Evolutionary conservation across 1,140 invertebrate species (phyloP).

Genomic region (Drosophila kanapiae): DNA sequence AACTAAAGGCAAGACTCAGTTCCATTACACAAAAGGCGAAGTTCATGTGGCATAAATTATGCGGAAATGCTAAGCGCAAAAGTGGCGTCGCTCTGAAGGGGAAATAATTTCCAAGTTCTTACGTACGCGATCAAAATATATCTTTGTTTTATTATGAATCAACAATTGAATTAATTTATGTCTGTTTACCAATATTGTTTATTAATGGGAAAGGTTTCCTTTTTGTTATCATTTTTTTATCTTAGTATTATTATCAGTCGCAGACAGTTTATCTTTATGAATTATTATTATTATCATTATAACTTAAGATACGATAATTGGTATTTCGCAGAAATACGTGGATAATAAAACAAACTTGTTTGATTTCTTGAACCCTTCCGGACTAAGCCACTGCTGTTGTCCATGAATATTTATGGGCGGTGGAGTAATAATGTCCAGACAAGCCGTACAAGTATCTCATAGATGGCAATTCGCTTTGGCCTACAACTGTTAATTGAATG

Average conservation of each 20-base stretch:
- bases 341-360: not conserved
- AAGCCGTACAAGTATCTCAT: conserved; percentile 45
- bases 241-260: conserved; percentile 2
- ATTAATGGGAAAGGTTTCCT: not conserved
- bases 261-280: conserved; percentile 8
- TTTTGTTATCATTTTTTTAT: conserved; percentile 1
- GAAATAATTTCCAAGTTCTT: not conserved
- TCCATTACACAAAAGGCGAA: conserved; percentile 42
- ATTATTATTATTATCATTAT: conserved; percentile 5
- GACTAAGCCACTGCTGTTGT: conserved; percentile 11
- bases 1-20: conserved; percentile 42
- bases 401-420: conserved; percentile 43
- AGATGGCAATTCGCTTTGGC: conserved; percentile 41
- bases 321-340: not conserved
- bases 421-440: conserved; percentile 26
- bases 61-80: conserved; percentile 1
- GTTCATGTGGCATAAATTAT: conserved; percentile 44
- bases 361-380: not conserved
- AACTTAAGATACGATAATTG: not conserved
- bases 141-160: conserved; percentile 6
- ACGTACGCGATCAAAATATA: not conserved
- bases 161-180: conserved; percentile 3
- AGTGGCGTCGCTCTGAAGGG: not conserved
- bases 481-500: conserved; percentile 81
- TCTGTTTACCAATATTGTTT: conserved; percentile 18